A percentile compares a stretch with the other conserved stretches of the same genome.
These are phyloP conservation scores for Silurus meridionalis DNA, from an alignment of 2,113 vertebrate genomes.

Conservation along the genomic window DNA sequence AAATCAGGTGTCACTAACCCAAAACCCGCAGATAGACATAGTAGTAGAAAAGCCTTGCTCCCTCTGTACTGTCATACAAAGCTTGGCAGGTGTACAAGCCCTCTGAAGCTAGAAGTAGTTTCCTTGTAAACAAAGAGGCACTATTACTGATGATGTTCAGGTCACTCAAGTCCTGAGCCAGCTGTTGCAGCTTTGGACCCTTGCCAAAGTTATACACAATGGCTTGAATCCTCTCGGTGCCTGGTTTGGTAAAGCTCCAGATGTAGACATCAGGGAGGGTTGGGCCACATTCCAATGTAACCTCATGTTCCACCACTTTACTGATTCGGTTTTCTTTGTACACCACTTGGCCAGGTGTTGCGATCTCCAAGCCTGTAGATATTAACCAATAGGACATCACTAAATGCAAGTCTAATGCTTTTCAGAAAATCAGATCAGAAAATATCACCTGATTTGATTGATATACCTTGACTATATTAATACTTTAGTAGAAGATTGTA, in stretches of 20 bases:
- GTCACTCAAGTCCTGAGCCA: conserved; percentile 71
- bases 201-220: conserved; percentile 74
- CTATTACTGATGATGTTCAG: conserved; percentile 73
- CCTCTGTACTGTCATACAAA: conserved; percentile 66
- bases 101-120: conserved; percentile 70
- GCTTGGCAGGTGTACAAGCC: conserved; percentile 89
- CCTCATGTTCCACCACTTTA: conserved; percentile 73
- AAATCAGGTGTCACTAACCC: conserved; percentile 69
- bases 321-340: conserved; percentile 67
- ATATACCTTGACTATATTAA: background rate
- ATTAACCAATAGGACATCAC: background rate
- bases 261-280: conserved; percentile 72
- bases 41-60: conserved; percentile 71
- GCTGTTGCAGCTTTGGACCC: conserved; percentile 65
- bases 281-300: conserved; percentile 76
- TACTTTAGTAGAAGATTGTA: background rate
- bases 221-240: conserved; percentile 67
- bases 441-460: background rate
- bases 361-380: conserved; percentile 65
- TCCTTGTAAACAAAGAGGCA: conserved; percentile 75
- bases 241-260: conserved; percentile 82
- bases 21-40: conserved; percentile 76
- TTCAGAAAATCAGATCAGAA: background rate
- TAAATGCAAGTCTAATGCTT: background rate
- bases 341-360: conserved; percentile 60